phyloP scores from a whole-genome alignment of 2,113 vertebrate genomes.

The Platichthys flesus region DNA sequence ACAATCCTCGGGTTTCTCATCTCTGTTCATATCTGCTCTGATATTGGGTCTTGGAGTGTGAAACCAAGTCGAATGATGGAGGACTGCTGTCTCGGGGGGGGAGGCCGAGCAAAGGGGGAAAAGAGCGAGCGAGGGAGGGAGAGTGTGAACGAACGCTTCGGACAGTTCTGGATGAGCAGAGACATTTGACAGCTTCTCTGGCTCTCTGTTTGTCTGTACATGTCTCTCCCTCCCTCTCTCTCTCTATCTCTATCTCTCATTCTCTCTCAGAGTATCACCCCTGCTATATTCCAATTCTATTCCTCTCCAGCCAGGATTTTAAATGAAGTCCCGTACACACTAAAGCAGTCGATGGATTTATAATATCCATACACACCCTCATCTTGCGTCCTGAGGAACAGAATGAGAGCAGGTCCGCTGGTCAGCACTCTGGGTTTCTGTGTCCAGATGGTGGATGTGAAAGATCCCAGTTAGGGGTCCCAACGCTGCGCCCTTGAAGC shows the following conservation, averaged over 20 bases:
- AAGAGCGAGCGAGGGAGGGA: not conserved
- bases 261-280: not conserved
- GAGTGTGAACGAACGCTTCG: slow-evolving; percentile 49
- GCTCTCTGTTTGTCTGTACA: slow-evolving; percentile 40
- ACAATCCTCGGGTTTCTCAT: slow-evolving; percentile 64
- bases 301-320: slow-evolving; percentile 35
- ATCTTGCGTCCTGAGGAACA: slow-evolving; percentile 59
- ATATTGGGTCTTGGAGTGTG: slow-evolving; percentile 66
- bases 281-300: slow-evolving; percentile 22
- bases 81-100: slow-evolving; percentile 35
- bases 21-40: slow-evolving; percentile 70
- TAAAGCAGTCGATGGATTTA: slow-evolving; percentile 46
- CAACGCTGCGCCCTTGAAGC: slow-evolving; percentile 75
- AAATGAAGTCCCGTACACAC: slow-evolving; percentile 25
- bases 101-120: slow-evolving; percentile 19
- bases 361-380: slow-evolving; percentile 22
- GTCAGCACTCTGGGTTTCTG: slow-evolving; percentile 76
- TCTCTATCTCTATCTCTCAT: not conserved
- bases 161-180: slow-evolving; percentile 67
- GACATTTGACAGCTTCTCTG: slow-evolving; percentile 42
- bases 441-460: slow-evolving; percentile 81
- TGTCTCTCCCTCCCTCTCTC: not conserved
- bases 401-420: slow-evolving; percentile 72
- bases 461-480: slow-evolving; percentile 81
- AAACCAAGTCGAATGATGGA: slow-evolving; percentile 71